These are phyloP conservation scores for Oligia fasciuncula DNA, from an alignment of 2,888 invertebrate species.

Conservation along the genomic window DNA sequence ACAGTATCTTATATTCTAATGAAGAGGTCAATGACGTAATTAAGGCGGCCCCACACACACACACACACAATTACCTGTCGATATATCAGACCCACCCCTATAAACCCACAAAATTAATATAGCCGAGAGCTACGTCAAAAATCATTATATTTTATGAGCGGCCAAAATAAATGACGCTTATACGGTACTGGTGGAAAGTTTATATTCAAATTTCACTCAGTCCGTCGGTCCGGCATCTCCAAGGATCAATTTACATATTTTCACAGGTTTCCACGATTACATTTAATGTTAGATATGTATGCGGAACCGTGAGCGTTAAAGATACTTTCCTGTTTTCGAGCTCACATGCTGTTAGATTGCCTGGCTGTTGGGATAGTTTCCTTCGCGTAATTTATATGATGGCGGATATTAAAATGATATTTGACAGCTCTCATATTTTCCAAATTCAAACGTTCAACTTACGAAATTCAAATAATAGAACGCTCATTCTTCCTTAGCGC, in stretches of 20 bases:
- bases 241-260: conserved; percentile 90
- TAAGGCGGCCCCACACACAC: conserved; percentile 61
- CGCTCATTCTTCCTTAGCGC: conserved; percentile 8
- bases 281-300: conserved; percentile 81
- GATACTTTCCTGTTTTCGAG: conserved; percentile 65
- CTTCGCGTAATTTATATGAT: conserved; percentile 51
- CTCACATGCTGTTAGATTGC: conserved; percentile 59
- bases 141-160: conserved; percentile 89
- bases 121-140: conserved; percentile 87
- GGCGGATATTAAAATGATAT: conserved; percentile 44
- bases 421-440: conserved; percentile 28
- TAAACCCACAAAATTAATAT: conserved; percentile 85
- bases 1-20: conserved; percentile 66
- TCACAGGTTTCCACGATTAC: conserved; percentile 88
- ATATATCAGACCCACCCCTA: conserved; percentile 80
- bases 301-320: conserved; percentile 68
- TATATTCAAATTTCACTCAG: conserved; percentile 89
- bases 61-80: conserved; percentile 76
- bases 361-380: conserved; percentile 58
- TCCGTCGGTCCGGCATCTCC: conserved; percentile 88
- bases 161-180: conserved; percentile 89
- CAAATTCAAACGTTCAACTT: conserved; percentile 35
- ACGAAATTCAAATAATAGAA: conserved; percentile 26
- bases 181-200: conserved; percentile 86
- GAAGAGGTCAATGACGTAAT: conserved; percentile 73